These are phyloP conservation scores for Chiloscyllium punctatum DNA, from an alignment of 2,797 vertebrate species.

Conservation along the genomic window DNA sequence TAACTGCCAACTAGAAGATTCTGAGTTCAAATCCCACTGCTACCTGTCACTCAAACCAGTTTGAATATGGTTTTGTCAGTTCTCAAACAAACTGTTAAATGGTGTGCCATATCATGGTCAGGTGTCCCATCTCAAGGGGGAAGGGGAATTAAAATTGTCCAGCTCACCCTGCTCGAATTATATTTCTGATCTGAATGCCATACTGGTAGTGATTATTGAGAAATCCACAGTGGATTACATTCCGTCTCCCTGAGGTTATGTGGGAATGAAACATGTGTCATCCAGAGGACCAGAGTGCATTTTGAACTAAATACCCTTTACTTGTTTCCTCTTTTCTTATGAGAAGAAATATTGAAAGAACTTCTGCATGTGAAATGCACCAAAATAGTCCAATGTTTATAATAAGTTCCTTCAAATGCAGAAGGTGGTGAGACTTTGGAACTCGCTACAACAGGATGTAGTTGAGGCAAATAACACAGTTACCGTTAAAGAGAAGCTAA, in stretches of 20 bases:
- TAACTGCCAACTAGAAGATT: slow-evolving; percentile 27
- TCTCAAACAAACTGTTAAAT: slow-evolving; percentile 7
- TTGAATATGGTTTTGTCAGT: slow-evolving; percentile 15
- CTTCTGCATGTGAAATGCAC: not conserved
- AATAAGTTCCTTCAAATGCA: not conserved
- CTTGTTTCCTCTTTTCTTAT: slow-evolving; percentile 3
- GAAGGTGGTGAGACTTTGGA: not conserved
- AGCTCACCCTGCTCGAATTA: slow-evolving; percentile 25
- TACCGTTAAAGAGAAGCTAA: not conserved
- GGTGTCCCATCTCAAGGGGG: not conserved
- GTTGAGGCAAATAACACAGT: not conserved
- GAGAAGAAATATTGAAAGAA: slow-evolving; percentile 19
- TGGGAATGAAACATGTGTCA: not conserved
- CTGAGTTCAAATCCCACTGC: slow-evolving; percentile 27
- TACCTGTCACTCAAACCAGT: slow-evolving; percentile 29
- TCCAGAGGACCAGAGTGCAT: not conserved
- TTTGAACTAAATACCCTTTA: not conserved
- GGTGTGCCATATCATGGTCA: not conserved
- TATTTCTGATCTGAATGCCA: not conserved
- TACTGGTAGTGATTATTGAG: not conserved
- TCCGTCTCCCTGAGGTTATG: not conserved
- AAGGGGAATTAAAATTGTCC: slow-evolving; percentile 22
- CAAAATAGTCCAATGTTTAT: not conserved
- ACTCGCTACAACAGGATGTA: not conserved
- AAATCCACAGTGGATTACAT: not conserved